These are phyloP conservation scores for Silurus meridionalis DNA, from an alignment of 2,113 vertebrate genomes.

Conservation along the genomic window DNA sequence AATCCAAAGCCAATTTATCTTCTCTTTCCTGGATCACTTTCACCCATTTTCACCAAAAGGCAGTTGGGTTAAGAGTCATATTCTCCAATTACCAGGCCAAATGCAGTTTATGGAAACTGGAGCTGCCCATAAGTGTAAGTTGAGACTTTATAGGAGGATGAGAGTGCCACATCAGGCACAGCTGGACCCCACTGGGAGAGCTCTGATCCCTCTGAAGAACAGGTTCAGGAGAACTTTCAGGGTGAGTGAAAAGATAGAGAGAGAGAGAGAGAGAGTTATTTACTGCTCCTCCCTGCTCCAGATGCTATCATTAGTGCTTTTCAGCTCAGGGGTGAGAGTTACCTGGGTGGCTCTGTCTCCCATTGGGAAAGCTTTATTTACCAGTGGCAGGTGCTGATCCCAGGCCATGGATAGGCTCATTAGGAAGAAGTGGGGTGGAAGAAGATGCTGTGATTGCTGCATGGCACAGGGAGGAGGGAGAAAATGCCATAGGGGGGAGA, in stretches of 20 bases:
- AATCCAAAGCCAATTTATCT: conserved; percentile 41
- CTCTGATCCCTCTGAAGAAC: conserved; percentile 16
- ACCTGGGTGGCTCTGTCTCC: conserved; percentile 40
- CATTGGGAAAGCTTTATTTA: conserved; percentile 48
- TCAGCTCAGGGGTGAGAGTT: conserved; percentile 48
- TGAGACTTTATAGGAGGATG: not conserved
- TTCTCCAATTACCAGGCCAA: conserved; percentile 29
- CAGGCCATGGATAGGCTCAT: conserved; percentile 50
- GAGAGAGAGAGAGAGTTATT: conserved; percentile 33
- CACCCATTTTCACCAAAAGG: conserved; percentile 10
- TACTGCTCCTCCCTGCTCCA: conserved; percentile 10
- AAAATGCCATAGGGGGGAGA: not conserved
- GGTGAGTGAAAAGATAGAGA: conserved; percentile 11
- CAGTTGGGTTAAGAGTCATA: conserved; percentile 5
- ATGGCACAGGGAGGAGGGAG: conserved; percentile 14
- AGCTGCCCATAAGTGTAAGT: conserved; percentile 9
- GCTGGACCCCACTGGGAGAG: conserved; percentile 8
- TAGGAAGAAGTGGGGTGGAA: conserved; percentile 46
- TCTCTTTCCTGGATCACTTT: not conserved
- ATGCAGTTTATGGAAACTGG: conserved; percentile 28
- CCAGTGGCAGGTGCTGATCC: conserved; percentile 50
- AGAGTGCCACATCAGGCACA: not conserved
- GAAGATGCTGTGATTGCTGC: conserved; percentile 47
- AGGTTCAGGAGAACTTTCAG: not conserved
- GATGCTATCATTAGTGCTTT: conserved; percentile 52